phyloP scores from a whole-genome alignment of 2,888 invertebrate species.

The Drosophila phalerata region DNA sequence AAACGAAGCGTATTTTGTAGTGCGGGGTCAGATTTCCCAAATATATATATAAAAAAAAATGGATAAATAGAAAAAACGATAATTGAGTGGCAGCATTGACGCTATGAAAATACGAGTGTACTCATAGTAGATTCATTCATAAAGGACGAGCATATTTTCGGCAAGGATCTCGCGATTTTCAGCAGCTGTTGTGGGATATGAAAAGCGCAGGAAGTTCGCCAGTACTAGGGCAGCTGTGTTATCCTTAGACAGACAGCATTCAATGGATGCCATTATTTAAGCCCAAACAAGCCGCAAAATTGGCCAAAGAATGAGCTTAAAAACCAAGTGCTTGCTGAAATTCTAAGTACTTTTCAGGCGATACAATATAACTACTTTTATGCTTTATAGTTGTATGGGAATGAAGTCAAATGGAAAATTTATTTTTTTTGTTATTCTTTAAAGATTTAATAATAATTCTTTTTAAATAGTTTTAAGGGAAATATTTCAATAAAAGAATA shows the following conservation, averaged over 20 bases:
- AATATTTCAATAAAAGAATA: too few relatives aligned
- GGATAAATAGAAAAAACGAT: slow-evolving; percentile 45
- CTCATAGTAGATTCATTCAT: slow-evolving; percentile 30
- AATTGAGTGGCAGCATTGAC: slow-evolving; percentile 69
- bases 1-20: slow-evolving; percentile 51
- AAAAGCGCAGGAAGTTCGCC: slow-evolving; percentile 49
- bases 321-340: slow-evolving; percentile 10
- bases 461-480: background rate
- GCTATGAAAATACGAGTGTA: slow-evolving; percentile 68
- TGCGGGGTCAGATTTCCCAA: slow-evolving; percentile 72
- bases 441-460: background rate
- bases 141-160: slow-evolving; percentile 50
- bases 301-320: slow-evolving; percentile 42
- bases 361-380: slow-evolving; percentile 3
- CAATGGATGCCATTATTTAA: slow-evolving; percentile 36
- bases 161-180: slow-evolving; percentile 44
- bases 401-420: slow-evolving; percentile 1
- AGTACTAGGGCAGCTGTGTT: slow-evolving; percentile 25
- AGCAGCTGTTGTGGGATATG: slow-evolving; percentile 62
- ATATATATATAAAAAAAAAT: slow-evolving; percentile 13
- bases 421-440: background rate
- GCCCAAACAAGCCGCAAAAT: slow-evolving; percentile 39
- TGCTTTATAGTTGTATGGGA: background rate
- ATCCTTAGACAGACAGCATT: slow-evolving; percentile 36
- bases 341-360: slow-evolving; percentile 15